phyloP scores from a whole-genome alignment of 2,888 invertebrate species.

The Papilio protenor region DNA sequence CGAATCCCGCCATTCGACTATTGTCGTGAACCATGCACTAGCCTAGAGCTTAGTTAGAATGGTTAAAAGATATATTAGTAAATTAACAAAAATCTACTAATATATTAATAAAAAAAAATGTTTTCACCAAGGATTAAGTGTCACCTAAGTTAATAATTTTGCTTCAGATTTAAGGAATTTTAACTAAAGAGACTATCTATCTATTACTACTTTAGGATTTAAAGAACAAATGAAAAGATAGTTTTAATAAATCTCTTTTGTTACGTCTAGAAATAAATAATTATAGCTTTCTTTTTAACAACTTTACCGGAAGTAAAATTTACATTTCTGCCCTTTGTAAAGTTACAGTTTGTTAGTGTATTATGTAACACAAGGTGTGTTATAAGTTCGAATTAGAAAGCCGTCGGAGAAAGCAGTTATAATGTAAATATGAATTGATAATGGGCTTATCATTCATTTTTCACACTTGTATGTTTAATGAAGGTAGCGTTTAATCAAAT shows the following conservation, averaged over 20 bases:
- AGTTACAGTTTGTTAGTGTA: not conserved
- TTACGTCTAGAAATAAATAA: not conserved
- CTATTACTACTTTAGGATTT: not conserved
- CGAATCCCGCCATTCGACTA: no score
- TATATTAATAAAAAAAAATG: no score
- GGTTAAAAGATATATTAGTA: no score
- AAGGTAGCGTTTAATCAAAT: not conserved
- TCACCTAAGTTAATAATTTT: no score
- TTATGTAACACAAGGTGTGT: constrained; percentile 12
- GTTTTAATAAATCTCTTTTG: not conserved
- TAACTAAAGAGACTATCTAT: no score
- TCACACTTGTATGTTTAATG: not conserved
- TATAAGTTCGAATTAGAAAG: constrained; percentile 17
- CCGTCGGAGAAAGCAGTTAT: not conserved
- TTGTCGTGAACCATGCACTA: no score
- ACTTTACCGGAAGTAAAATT: not conserved
- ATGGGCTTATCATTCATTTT: not conserved
- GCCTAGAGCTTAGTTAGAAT: no score
- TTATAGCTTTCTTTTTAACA: not conserved
- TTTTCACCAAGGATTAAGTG: no score
- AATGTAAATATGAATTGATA: constrained; percentile 15
- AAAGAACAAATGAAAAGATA: not conserved
- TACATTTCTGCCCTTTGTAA: constrained; percentile 7
- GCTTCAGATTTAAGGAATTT: no score
- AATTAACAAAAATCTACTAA: no score